Evolutionary conservation across 2,888 invertebrate genomes (phyloP).

Genomic region (Drosophila fulvimacula): DNA sequence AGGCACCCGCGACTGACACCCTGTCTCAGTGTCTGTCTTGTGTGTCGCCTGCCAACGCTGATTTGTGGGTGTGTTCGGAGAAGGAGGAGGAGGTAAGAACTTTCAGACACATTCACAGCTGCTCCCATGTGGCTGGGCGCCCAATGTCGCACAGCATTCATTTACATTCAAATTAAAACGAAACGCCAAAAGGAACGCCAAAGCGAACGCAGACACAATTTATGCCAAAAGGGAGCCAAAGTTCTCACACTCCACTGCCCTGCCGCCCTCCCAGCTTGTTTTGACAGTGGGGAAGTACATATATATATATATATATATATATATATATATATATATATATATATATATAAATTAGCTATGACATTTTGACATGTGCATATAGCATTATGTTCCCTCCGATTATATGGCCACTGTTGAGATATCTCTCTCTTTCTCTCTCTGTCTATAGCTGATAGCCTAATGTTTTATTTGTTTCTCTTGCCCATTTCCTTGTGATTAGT

Average conservation of each 20-base stretch:
- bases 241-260: neutral
- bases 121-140: slow-evolving; percentile 51
- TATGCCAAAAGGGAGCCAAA: slow-evolving; percentile 8
- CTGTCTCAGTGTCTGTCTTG: slow-evolving; percentile 16
- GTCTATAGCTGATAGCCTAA: slow-evolving; percentile 63
- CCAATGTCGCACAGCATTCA: slow-evolving; percentile 65
- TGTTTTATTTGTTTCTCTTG: slow-evolving; percentile 60
- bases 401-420: slow-evolving; percentile 60
- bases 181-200: slow-evolving; percentile 64
- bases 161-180: slow-evolving; percentile 82
- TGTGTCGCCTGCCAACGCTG: slow-evolving; percentile 45
- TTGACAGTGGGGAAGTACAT: slow-evolving; percentile 69
- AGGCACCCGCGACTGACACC: slow-evolving; percentile 14
- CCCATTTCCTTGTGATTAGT: slow-evolving; percentile 56
- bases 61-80: slow-evolving; percentile 51
- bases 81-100: neutral
- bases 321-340: too few species aligned
- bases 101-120: slow-evolving; percentile 54
- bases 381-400: slow-evolving; percentile 29
- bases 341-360: slow-evolving; percentile 71
- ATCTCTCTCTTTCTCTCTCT: slow-evolving; percentile 34
- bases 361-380: slow-evolving; percentile 68
- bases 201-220: slow-evolving; percentile 30
- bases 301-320: too few species aligned
- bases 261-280: slow-evolving; percentile 40